These are phyloP conservation scores for Lucilia sericata DNA, from an alignment of 1,140 invertebrate genomes.

Conservation along the genomic window DNA sequence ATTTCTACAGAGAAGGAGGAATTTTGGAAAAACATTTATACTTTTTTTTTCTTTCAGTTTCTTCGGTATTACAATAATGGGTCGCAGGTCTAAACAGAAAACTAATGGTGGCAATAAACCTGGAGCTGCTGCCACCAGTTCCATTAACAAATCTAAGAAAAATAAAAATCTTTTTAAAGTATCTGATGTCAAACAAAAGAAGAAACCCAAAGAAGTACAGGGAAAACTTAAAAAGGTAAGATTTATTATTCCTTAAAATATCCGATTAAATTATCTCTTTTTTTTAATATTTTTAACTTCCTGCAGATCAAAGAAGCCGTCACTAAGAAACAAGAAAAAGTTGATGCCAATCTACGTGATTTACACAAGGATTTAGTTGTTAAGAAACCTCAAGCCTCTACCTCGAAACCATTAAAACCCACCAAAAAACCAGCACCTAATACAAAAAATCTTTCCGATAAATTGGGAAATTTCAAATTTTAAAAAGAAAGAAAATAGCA, in stretches of 20 bases:
- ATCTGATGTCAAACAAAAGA: constrained; percentile 59
- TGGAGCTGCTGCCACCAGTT: constrained; percentile 52
- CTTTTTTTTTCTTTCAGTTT: constrained; percentile 52
- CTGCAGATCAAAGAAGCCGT: constrained; percentile 61
- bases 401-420: constrained; percentile 54
- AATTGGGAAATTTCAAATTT: constrained; percentile 63
- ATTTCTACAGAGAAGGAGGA: no score
- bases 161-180: constrained; percentile 64
- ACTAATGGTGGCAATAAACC: constrained; percentile 49
- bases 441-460: constrained; percentile 58
- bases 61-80: constrained; percentile 50
- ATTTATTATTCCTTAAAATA: background rate
- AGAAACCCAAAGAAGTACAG: constrained; percentile 66
- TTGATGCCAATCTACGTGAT: constrained; percentile 60
- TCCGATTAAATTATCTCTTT: no score
- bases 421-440: constrained; percentile 59
- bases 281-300: no score
- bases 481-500: constrained; percentile 33
- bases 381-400: constrained; percentile 58
- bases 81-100: constrained; percentile 60
- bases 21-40: no score
- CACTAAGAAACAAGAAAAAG: constrained; percentile 64
- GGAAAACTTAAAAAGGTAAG: constrained; percentile 65
- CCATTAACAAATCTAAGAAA: constrained; percentile 62
- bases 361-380: constrained; percentile 65